These are phyloP conservation scores for Drosophila yakuba DNA, from an alignment of 1,140 invertebrate genomes.

Conservation along the genomic window DNA sequence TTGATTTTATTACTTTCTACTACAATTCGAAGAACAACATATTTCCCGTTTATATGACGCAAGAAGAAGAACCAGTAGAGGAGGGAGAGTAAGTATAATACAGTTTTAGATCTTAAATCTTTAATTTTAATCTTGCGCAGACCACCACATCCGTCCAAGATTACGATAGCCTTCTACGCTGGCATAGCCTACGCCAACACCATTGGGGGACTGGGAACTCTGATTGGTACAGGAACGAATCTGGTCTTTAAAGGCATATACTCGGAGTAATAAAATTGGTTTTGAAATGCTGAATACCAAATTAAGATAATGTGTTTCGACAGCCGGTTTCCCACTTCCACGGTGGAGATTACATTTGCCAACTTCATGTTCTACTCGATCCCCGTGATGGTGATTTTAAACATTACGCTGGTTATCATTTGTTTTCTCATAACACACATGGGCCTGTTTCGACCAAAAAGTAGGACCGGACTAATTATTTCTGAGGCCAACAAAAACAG, in stretches of 20 bases:
- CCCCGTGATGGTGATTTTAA: constrained; percentile 86
- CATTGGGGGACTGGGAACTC: constrained; percentile 92
- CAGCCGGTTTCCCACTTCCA: constrained; percentile 85
- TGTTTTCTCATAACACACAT: constrained; percentile 89
- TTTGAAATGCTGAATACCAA: neutral
- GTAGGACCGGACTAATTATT: constrained; percentile 84
- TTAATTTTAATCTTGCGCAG: constrained; percentile 57
- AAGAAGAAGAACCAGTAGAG: constrained; percentile 43
- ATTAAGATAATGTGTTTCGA: constrained; percentile 20
- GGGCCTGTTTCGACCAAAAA: constrained; percentile 88
- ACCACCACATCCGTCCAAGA: constrained; percentile 86
- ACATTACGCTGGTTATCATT: constrained; percentile 88
- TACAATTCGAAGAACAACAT: constrained; percentile 36
- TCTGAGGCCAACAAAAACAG: constrained; percentile 86
- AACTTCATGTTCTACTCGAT: constrained; percentile 89
- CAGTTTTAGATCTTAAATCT: neutral
- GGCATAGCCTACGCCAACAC: constrained; percentile 91
- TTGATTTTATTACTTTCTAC: neutral
- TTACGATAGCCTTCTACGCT: constrained; percentile 89
- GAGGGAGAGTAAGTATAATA: constrained; percentile 57
- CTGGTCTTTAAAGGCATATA: constrained; percentile 92
- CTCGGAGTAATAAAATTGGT: constrained; percentile 85
- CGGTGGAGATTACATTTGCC: constrained; percentile 89
- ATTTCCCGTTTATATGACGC: constrained; percentile 49
- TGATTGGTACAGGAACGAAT: constrained; percentile 95